Evolutionary conservation across 2,888 invertebrate species (phyloP), one percentile per base, ranked within the genome.

Genomic region (Pachymerium ferrugineum): DNA sequence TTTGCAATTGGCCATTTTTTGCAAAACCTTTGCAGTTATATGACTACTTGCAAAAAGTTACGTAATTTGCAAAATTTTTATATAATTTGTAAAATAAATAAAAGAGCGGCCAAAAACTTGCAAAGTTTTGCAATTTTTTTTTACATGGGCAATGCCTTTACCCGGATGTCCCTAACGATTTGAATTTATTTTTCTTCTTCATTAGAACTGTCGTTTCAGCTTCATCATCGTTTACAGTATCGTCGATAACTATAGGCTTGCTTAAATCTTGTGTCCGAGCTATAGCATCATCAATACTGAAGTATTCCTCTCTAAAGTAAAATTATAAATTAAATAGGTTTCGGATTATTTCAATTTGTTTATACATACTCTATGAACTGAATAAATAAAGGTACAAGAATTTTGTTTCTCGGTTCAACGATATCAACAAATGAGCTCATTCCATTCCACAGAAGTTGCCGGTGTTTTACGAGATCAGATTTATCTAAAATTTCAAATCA

Each of bases 341-440:
- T 28, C 5, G 14, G 1, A 31, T 4, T 12, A 68, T 6, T 68
- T 14, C 6, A 69, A 69, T 69, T n/a, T 28, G 28, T 4, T 71
- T 14, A 25, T 10, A 86, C 88, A 82, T 86, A 88, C 84, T 89
- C 87, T 74, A 93, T 87, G 81, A 95, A 94, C 75, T 88, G 86
- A 72, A 96, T 84, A 78, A 97, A 89, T n/a, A 94, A 79, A 3
- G 89, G 87, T 0, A 92, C 89, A 19, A 95, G 83, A 80, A 93
- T 90, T 70, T 90, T 87, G 79, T 94, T 94, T 81, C 88, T 91
- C 0, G 88, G 85, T 83, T 95, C 94, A 78, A 90, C 90, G 12
- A 92, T 85, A 76, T 89, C 87, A 3, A 91, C 86, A 80, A 94
- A 90, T 76, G 86, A 84, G 0, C 86, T 84, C 87, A 96, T 88